Conservation (phyloP, 2,113 vertebrate species). For the Collichthys lucidus region DNA sequence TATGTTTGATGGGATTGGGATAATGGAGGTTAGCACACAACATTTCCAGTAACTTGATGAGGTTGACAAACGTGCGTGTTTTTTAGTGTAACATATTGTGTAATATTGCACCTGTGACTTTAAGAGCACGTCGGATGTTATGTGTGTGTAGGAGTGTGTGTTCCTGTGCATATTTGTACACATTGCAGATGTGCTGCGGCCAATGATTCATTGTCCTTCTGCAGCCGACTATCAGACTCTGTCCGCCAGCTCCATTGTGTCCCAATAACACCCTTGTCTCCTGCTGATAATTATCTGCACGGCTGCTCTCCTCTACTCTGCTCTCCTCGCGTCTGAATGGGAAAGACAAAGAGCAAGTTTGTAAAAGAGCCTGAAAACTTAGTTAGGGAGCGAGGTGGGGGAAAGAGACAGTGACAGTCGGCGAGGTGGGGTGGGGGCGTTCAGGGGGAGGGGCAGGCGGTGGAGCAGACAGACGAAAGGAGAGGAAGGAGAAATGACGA, state of each 20-base stretch:
- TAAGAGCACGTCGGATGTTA: background rate
- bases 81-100: background rate
- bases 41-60: constrained; percentile 42
- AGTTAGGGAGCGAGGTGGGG: constrained; percentile 30
- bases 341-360: constrained; percentile 70
- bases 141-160: background rate
- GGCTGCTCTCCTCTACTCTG: constrained; percentile 47
- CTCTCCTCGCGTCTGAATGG: constrained; percentile 47
- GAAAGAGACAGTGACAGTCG: constrained; percentile 17
- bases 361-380: constrained; percentile 68
- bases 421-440: constrained; percentile 2
- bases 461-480: constrained; percentile 50
- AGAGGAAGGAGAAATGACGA: constrained; percentile 73
- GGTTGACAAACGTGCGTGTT: constrained; percentile 7
- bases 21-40: constrained; percentile 34
- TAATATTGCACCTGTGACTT: background rate
- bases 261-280: constrained; percentile 62
- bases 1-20: constrained; percentile 13
- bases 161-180: constrained; percentile 23
- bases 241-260: constrained; percentile 60
- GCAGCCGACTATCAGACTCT: constrained; percentile 45
- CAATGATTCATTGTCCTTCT: constrained; percentile 62
- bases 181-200: constrained; percentile 26
- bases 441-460: constrained; percentile 33
- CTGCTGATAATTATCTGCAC: constrained; percentile 76